Evolutionary conservation across 2,888 invertebrate genomes (phyloP).

Genomic region (Cyclophora albipunctata): DNA sequence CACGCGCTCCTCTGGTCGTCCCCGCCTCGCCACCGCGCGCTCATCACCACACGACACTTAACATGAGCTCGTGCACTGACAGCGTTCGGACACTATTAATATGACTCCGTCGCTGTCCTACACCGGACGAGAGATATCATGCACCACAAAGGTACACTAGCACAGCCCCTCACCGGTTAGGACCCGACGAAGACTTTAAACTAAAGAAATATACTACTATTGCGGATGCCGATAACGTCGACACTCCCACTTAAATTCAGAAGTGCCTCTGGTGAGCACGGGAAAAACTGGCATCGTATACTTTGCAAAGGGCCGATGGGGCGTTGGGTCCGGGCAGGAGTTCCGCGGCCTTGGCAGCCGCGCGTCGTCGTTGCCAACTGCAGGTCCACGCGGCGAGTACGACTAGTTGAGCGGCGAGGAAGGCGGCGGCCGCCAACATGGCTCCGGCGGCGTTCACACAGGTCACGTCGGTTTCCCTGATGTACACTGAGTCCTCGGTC

Average conservation of each 20-base stretch:
- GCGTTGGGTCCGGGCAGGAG: conserved; percentile 79
- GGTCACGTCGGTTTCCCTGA: conserved; percentile 76
- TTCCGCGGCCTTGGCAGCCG: conserved; percentile 79
- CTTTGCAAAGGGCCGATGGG: conserved; percentile 83
- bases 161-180: conserved; percentile 42
- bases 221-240: conserved; percentile 66
- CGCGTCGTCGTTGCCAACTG: conserved; percentile 87
- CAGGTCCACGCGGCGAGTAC: conserved; percentile 92
- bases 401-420: conserved; percentile 90
- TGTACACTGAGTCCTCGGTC: conserved; percentile 82
- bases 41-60: conserved; percentile 32
- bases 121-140: conserved; percentile 41
- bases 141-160: conserved; percentile 28
- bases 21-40: conserved; percentile 62
- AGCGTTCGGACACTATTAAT: conserved; percentile 57
- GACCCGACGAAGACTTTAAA: conserved; percentile 66
- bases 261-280: conserved; percentile 80
- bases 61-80: conserved; percentile 43
- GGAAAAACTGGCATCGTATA: conserved; percentile 90
- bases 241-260: conserved; percentile 51
- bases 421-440: conserved; percentile 88
- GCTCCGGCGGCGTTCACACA: conserved; percentile 88
- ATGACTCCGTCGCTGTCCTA: conserved; percentile 64
- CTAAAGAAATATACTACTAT: conserved; percentile 70
- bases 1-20: conserved; percentile 66